Evolutionary conservation across 2,797 vertebrate species (phyloP).

Genomic region (Catamblyrhynchus diadema): DNA sequence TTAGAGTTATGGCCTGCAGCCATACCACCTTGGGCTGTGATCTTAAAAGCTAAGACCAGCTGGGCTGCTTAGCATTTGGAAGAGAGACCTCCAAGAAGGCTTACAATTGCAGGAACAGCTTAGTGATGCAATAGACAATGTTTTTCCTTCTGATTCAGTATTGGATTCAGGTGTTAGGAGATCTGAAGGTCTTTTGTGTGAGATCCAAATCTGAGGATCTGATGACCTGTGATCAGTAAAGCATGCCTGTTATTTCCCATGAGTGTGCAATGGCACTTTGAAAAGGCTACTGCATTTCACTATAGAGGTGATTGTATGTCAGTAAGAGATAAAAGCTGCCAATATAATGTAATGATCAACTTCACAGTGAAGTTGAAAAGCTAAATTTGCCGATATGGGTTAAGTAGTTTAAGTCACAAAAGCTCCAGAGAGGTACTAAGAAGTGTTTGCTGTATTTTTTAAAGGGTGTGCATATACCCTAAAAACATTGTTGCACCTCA

Average conservation of each 20-base stretch:
- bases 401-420: background rate
- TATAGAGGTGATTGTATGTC: background rate
- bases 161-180: constrained; percentile 18
- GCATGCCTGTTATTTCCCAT: background rate
- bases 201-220: background rate
- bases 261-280: background rate
- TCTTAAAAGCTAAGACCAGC: constrained; percentile 30
- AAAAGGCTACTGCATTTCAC: background rate
- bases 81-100: constrained; percentile 55
- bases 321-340: background rate
- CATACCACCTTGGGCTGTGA: constrained; percentile 61
- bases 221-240: background rate
- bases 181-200: background rate
- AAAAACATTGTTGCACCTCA: background rate
- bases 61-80: constrained; percentile 48
- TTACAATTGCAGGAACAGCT: background rate
- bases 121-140: constrained; percentile 24
- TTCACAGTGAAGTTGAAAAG: background rate
- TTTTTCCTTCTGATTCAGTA: constrained; percentile 15
- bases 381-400: background rate
- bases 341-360: background rate
- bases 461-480: background rate
- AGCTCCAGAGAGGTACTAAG: background rate
- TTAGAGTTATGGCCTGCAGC: constrained; percentile 66
- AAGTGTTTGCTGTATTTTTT: background rate